Evolutionary conservation across 2,113 vertebrate species (phyloP), one percentile per base, ranked within the genome.

Genomic region (Aegotheles bennettii): DNA sequence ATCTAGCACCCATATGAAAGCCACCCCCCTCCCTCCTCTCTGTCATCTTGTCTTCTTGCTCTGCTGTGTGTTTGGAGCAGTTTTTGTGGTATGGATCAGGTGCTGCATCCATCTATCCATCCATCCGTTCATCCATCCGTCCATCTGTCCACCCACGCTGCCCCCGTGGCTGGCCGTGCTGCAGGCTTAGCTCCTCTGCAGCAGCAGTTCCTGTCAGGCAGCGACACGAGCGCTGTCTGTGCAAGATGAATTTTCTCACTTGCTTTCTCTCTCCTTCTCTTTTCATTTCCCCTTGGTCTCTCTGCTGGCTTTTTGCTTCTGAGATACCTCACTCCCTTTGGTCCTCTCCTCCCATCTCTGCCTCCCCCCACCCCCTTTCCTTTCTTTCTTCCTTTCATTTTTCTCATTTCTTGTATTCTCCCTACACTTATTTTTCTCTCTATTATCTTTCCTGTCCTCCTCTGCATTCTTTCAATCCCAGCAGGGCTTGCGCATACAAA

Each of bases 381-480:
- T 40, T 28, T 23, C 50, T 73, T 54, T 11, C 38, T 42, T 53
- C 40, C 81, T 65, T 95, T 69, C 50, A 43, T 93, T 96, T 89
- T 91, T 76, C 85, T 69, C 11, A 2, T 87, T 96, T 93, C 91
- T 93, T 80, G 56, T 73, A 64, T 92, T 94, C 94, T 94, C 94
- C 75, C 82, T 89, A 91, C 92, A 86, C 90, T 95, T 96, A 90
- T 88, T 86, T 95, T 90, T 95, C 81, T 92, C 87, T 93, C 95
- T 75, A 93, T 97, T 95, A 90, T 95, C 96, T 94, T 92, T 94
- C 95, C 76, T 87, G 86, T 96, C 95, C 93, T 95, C 96, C 95
- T 96, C 96, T 97, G 94, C 95, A 97, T 97, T 97, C 97, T 97
- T 97, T 96, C 97, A 94, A 92, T 97, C 97, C 95, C 97, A 97